Evolutionary conservation across 2,113 vertebrate genomes (phyloP).

Genomic region (Talpa occidentalis): DNA sequence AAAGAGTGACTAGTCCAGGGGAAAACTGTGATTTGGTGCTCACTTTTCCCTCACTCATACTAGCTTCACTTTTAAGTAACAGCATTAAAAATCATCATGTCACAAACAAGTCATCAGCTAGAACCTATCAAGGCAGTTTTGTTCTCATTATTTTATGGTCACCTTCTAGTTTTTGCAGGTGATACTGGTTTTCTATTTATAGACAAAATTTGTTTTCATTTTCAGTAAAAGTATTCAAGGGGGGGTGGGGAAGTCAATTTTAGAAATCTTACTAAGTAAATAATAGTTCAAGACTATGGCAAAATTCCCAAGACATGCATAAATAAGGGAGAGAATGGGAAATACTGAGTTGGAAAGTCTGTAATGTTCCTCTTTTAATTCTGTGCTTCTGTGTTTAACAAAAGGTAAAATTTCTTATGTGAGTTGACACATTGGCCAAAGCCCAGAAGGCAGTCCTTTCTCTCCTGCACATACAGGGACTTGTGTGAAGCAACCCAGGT

Average conservation of each 20-base stretch:
- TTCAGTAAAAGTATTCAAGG: not conserved
- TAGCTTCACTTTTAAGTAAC: not conserved
- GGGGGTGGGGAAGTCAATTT: not conserved
- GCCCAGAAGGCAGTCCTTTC: not conserved
- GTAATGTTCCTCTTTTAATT: not conserved
- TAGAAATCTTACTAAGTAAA: conserved; percentile 7
- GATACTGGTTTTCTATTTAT: not conserved
- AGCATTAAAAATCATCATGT: not conserved
- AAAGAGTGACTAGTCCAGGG: not conserved
- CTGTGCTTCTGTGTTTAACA: not conserved
- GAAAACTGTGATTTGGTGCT: not conserved
- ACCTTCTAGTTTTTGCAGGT: not conserved
- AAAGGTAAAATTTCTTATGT: not conserved
- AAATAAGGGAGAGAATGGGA: not conserved
- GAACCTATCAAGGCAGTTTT: not conserved
- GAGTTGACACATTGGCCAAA: not conserved
- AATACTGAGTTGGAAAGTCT: not conserved
- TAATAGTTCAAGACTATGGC: not conserved
- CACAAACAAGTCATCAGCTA: not conserved
- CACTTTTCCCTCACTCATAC: not conserved
- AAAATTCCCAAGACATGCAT: not conserved
- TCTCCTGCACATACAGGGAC: not conserved
- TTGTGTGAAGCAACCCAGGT: too few relatives aligned
- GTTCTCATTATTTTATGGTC: not conserved
- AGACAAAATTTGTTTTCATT: conserved; percentile 12